Percentiles rank a stretch among this genome's conserved stretches.
These are phyloP conservation scores for Allygus modestus DNA, from an alignment of 2,888 invertebrate genomes.

Conservation along the genomic window DNA sequence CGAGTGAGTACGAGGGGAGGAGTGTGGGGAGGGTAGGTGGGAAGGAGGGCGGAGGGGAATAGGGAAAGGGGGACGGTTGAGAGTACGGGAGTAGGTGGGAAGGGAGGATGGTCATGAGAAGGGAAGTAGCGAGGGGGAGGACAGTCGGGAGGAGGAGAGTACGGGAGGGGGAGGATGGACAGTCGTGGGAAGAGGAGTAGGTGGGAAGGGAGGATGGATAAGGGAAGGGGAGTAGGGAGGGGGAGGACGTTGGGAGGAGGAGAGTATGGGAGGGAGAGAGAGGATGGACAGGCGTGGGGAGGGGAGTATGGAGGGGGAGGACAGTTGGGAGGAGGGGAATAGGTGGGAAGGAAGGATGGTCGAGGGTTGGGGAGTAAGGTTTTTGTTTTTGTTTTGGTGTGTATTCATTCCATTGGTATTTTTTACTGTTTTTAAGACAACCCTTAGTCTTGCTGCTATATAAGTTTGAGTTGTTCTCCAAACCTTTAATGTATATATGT, in stretches of 20 bases:
- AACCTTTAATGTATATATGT: no score
- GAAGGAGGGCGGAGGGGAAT: neutral
- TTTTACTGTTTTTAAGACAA: no score
- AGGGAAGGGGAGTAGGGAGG: neutral
- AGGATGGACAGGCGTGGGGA: neutral
- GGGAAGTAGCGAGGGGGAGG: neutral
- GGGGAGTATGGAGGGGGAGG: neutral
- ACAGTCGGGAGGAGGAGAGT: neutral
- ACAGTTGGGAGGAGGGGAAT: neutral
- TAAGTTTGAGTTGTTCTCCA: no score
- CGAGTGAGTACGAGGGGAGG: constrained; percentile 84
- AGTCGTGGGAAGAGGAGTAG: neutral
- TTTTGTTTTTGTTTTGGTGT: no score
- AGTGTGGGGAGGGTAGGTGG: constrained; percentile 44
- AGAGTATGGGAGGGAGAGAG: neutral
- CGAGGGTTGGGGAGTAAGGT: constrained; percentile 1
- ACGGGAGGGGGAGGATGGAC: neutral
- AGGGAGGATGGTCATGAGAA: neutral
- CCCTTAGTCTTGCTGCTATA: no score
- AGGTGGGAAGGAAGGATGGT: neutral
- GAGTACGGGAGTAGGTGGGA: neutral
- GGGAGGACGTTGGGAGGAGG: neutral
- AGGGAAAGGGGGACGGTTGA: neutral
- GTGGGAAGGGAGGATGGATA: neutral
- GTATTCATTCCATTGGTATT: no score